Evolutionary conservation across 2,888 invertebrate genomes (phyloP).

Genomic region (Oscheius sp.): DNA sequence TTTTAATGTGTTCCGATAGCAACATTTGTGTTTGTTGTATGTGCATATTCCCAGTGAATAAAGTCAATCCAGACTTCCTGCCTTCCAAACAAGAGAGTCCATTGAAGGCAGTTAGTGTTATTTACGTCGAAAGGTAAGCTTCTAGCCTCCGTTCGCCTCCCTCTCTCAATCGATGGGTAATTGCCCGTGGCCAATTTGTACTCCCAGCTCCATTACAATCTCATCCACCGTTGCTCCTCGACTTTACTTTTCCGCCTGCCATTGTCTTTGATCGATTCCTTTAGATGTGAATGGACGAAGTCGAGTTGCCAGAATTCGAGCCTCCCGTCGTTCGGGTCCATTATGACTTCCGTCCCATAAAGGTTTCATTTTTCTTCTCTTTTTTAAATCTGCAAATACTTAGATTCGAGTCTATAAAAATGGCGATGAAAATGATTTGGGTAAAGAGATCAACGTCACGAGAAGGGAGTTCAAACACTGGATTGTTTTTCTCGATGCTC

Average conservation of each 20-base stretch:
- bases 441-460: constrained; percentile 54
- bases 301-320: constrained; percentile 4
- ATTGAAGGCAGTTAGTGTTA: too few relatives aligned
- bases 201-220: constrained; percentile 9
- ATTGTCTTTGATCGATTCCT: not conserved
- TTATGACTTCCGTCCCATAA: constrained; percentile 30
- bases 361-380: not conserved
- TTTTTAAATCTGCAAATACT: not conserved
- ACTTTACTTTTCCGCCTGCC: not conserved
- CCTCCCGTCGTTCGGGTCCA: constrained; percentile 15
- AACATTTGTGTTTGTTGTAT: too few relatives aligned
- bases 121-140: too few relatives aligned
- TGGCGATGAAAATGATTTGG: constrained; percentile 56
- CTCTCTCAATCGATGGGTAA: constrained; percentile 25
- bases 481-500: constrained; percentile 57
- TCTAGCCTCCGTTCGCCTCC: too few relatives aligned
- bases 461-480: constrained; percentile 59
- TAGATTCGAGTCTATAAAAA: constrained; percentile 60
- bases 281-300: constrained; percentile 27
- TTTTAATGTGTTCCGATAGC: too few relatives aligned
- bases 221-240: not conserved
- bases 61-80: too few relatives aligned
- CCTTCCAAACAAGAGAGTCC: too few relatives aligned
- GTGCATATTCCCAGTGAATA: too few relatives aligned
- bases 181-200: constrained; percentile 11